phyloP scores from a whole-genome alignment of 1,140 invertebrate genomes.

The Drosophila neocordata region DNA sequence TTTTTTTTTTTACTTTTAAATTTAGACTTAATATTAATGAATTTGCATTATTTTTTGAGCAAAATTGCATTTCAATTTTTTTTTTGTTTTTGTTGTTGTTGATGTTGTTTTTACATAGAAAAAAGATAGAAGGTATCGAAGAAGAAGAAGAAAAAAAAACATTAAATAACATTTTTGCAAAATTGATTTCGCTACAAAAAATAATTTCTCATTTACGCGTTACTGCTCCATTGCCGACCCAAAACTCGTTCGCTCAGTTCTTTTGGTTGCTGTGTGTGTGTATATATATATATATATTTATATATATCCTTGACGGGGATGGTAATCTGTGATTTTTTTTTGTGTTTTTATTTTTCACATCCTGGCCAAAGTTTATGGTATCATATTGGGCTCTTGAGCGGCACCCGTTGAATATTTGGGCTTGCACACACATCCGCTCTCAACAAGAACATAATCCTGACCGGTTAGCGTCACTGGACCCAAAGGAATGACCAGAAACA shows the following conservation, averaged over 20 bases:
- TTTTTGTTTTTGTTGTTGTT: neutral
- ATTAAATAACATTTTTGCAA: constrained; percentile 72
- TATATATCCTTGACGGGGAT: constrained; percentile 29
- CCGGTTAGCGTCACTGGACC: constrained; percentile 95
- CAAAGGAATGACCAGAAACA: constrained; percentile 94
- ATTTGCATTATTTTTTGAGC: constrained; percentile 73
- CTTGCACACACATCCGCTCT: constrained; percentile 95
- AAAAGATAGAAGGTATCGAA: constrained; percentile 32
- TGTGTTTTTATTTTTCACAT: constrained; percentile 16
- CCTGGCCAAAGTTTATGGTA: constrained; percentile 67
- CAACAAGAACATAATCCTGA: constrained; percentile 95
- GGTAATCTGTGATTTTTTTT: neutral
- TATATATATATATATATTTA: neutral
- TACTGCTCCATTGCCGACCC: constrained; percentile 44
- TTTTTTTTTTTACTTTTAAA: constrained; percentile 43
- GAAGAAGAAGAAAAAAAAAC: constrained; percentile 44
- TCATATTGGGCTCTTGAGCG: constrained; percentile 83
- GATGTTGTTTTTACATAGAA: constrained; percentile 45
- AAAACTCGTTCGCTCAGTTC: constrained; percentile 78
- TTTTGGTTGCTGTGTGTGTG: constrained; percentile 66
- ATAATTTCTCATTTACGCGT: constrained; percentile 68
- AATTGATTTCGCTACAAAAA: constrained; percentile 80
- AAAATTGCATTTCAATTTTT: constrained; percentile 71
- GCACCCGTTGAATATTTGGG: constrained; percentile 88
- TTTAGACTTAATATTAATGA: constrained; percentile 59